phyloP scores from a whole-genome alignment of 2,888 invertebrate genomes.

The Papilio protenor region DNA sequence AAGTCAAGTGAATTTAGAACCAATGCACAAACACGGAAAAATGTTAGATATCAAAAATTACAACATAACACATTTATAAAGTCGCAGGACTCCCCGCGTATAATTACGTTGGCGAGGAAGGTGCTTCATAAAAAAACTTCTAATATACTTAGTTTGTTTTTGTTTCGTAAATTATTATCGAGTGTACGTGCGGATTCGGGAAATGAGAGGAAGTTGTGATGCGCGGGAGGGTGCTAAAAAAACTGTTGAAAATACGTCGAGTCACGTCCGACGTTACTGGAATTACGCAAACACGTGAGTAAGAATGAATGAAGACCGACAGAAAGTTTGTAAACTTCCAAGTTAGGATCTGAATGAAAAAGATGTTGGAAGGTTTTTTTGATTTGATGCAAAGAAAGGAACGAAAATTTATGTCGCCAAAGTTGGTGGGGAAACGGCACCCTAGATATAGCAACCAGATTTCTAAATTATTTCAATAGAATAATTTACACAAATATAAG shows the following conservation, averaged over 20 bases:
- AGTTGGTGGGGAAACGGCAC: not conserved
- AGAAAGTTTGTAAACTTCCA: conserved; percentile 20
- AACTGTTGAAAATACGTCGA: conserved; percentile 27
- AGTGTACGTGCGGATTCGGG: conserved; percentile 51
- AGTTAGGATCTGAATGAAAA: conserved; percentile 15
- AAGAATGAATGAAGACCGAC: conserved; percentile 25
- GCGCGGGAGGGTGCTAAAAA: conserved; percentile 20
- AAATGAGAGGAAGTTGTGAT: conserved; percentile 50
- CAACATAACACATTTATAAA: conserved; percentile 25
- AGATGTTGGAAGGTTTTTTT: conserved; percentile 10
- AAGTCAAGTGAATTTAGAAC: not conserved
- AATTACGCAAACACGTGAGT: conserved; percentile 30
- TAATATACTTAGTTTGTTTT: conserved; percentile 52
- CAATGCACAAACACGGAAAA: not conserved
- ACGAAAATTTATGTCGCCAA: conserved; percentile 4
- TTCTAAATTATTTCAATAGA: not conserved
- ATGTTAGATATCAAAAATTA: conserved; percentile 6
- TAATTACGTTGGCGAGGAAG: conserved; percentile 49
- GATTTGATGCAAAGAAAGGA: not conserved
- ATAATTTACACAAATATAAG: too few relatives aligned
- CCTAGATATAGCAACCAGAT: not conserved
- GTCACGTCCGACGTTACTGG: conserved; percentile 28
- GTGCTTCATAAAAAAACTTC: conserved; percentile 52
- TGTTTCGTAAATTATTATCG: conserved; percentile 54
- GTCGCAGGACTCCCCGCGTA: conserved; percentile 42